phyloP scores from a whole-genome alignment of 2,888 invertebrate species.

The Xestia rhomboidea region DNA sequence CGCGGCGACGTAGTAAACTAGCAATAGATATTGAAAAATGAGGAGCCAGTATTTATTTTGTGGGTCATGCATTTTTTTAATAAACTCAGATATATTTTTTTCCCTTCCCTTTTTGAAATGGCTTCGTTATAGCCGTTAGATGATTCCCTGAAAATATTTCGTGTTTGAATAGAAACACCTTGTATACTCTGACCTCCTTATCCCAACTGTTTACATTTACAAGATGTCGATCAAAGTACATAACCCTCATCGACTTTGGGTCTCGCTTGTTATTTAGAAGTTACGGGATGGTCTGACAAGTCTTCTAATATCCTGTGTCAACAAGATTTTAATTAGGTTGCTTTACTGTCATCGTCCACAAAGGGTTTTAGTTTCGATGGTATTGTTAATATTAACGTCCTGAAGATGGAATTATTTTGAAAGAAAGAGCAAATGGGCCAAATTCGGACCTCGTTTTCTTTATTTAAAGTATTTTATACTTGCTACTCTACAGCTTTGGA shows the following conservation, averaged over 20 bases:
- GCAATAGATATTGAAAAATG: no score
- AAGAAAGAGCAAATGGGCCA: not conserved
- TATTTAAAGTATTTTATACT: not conserved
- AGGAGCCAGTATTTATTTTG: no score
- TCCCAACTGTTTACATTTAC: conserved; percentile 20
- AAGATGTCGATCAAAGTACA: conserved; percentile 29
- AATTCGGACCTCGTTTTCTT: not conserved
- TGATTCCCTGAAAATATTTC: no score
- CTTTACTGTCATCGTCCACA: not conserved
- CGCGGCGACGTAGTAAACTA: no score
- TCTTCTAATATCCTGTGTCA: conserved; percentile 31
- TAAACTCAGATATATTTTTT: no score
- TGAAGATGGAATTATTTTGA: not conserved
- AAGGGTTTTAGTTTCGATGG: not conserved
- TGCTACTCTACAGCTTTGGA: not conserved
- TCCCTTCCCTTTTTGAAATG: no score
- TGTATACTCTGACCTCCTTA: not conserved
- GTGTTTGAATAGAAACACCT: no score
- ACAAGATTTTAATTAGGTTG: conserved; percentile 35
- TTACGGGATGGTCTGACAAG: conserved; percentile 1
- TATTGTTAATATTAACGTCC: not conserved
- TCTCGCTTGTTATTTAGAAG: conserved; percentile 11
- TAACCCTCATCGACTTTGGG: conserved; percentile 27
- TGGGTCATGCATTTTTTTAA: no score
- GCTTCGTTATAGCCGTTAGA: no score